A percentile compares a stretch with the other conserved stretches of the same genome.
Evolutionary conservation across 2,888 invertebrate genomes (phyloP).

Genomic region (Stenodera caucasica): DNA sequence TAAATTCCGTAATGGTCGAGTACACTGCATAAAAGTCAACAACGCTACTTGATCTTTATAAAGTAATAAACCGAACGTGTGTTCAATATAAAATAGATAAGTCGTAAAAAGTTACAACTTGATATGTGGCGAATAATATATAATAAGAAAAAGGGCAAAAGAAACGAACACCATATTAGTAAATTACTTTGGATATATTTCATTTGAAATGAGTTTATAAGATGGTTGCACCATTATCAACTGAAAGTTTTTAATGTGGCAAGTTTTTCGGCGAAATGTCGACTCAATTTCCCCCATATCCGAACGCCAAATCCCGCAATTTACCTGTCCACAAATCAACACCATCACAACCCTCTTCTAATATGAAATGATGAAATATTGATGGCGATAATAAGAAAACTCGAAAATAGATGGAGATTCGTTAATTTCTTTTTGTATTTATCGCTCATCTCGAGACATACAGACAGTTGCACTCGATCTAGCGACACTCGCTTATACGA

Average conservation of each 20-base stretch:
- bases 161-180: constrained; percentile 27
- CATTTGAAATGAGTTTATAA: constrained; percentile 7
- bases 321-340: constrained; percentile 6
- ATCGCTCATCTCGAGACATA: no score
- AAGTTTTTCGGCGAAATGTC: background rate
- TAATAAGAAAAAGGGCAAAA: constrained; percentile 27
- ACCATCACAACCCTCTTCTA: background rate
- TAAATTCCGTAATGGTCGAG: constrained; percentile 35
- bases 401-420: background rate
- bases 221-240: constrained; percentile 1
- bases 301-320: background rate
- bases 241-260: background rate
- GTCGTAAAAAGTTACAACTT: constrained; percentile 42
- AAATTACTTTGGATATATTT: constrained; percentile 22
- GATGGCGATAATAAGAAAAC: background rate
- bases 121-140: constrained; percentile 34
- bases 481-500: no score
- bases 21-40: constrained; percentile 40
- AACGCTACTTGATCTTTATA: constrained; percentile 43
- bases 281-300: background rate
- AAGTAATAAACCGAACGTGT: constrained; percentile 43
- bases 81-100: constrained; percentile 41
- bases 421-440: background rate
- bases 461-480: no score
- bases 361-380: background rate